These are phyloP conservation scores for Sycophaga agraensis DNA, from an alignment of 1,140 invertebrate genomes.

Conservation along the genomic window DNA sequence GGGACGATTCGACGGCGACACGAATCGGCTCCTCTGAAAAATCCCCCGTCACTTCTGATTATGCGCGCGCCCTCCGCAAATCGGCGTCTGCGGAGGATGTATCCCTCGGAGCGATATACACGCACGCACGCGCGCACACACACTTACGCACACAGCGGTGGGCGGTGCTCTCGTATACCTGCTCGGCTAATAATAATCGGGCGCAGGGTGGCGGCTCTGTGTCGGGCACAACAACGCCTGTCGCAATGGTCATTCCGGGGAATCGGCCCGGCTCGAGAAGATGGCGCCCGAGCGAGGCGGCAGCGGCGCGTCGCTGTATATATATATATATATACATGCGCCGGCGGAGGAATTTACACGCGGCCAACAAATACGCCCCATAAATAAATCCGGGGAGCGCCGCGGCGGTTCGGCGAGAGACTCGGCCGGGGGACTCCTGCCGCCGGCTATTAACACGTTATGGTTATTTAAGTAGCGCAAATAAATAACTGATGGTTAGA, in stretches of 20 bases:
- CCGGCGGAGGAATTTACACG: conserved; percentile 41
- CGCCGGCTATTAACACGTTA: conserved; percentile 47
- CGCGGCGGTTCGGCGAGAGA: conserved; percentile 15
- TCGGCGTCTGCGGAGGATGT: too few relatives aligned
- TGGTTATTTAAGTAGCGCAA: conserved; percentile 49
- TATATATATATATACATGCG: neutral
- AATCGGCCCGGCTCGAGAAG: neutral
- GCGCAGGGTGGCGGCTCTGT: too few relatives aligned
- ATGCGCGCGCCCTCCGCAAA: too few relatives aligned
- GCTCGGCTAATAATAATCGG: too few relatives aligned
- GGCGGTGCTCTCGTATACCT: too few relatives aligned
- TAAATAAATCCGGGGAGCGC: conserved; percentile 53
- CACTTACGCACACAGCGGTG: neutral
- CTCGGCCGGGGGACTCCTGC: conserved; percentile 6
- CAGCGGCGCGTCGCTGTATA: neutral
- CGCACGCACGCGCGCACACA: neutral
- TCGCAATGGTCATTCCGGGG: too few relatives aligned
- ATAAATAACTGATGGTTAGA: conserved; percentile 48
- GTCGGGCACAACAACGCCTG: too few relatives aligned
- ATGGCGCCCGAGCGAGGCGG: neutral
- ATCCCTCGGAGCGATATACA: too few relatives aligned
- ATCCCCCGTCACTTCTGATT: too few relatives aligned
- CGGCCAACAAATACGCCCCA: conserved; percentile 46
- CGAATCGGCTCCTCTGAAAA: too few relatives aligned
- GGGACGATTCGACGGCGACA: too few relatives aligned